phyloP scores from a whole-genome alignment of 1,140 invertebrate genomes.

The Homalodisca vitripennis region DNA sequence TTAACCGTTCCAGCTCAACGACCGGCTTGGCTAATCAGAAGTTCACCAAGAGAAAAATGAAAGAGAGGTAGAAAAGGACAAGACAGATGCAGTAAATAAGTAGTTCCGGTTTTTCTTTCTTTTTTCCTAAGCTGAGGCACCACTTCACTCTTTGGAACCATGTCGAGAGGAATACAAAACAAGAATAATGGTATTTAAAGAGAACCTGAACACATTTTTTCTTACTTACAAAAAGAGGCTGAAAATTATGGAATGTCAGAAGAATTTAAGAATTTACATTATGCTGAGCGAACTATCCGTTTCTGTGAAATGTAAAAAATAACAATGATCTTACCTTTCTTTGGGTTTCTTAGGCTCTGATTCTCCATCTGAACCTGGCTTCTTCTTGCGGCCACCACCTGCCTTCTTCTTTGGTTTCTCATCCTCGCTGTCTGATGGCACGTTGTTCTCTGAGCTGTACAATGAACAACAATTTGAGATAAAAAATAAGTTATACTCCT shows the following conservation, averaged over 20 bases:
- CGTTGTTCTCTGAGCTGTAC: slow-evolving; percentile 5
- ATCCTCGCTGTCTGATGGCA: background rate
- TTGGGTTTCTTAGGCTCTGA: slow-evolving; percentile 16
- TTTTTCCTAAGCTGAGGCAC: too few species aligned
- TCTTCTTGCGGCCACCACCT: background rate
- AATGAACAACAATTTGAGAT: background rate
- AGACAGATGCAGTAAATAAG: too few species aligned
- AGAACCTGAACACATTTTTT: background rate
- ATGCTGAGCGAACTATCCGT: background rate
- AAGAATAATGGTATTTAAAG: background rate
- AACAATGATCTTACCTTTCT: background rate
- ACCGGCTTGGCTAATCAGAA: too few species aligned
- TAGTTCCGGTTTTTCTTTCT: too few species aligned
- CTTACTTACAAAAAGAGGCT: background rate
- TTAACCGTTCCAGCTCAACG: too few species aligned
- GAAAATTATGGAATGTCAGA: background rate
- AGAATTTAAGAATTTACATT: background rate
- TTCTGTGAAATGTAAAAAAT: background rate
- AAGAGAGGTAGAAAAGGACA: too few species aligned
- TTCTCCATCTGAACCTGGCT: slow-evolving; percentile 1
- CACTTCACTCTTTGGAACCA: background rate
- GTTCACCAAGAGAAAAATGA: too few species aligned
- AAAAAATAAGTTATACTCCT: background rate
- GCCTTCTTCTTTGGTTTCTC: background rate
- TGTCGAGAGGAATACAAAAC: background rate